Percentiles rank a stretch among this genome's conserved stretches.
phyloP scores from a whole-genome alignment of 1,140 invertebrate species.

The Cydia strobilella region DNA sequence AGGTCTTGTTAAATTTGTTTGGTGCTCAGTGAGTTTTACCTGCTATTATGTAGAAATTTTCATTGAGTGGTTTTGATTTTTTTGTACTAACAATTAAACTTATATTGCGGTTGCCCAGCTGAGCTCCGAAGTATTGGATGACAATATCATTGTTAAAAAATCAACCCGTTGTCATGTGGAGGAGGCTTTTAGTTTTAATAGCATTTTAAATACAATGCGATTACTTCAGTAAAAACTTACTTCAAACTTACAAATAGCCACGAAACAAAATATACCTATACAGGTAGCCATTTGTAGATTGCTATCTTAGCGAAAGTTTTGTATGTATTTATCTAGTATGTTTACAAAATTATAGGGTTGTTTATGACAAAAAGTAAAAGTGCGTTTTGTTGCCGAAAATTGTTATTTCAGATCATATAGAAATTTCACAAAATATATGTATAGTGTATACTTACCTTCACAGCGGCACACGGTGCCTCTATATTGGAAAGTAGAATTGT shows the following conservation, averaged over 20 bases:
- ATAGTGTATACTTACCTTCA: too few species aligned
- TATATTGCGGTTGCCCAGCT: slow-evolving; percentile 53
- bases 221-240: neutral
- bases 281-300: neutral
- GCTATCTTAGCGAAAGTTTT: slow-evolving; percentile 1
- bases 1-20: slow-evolving; percentile 47
- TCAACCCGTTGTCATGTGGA: slow-evolving; percentile 30
- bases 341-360: slow-evolving; percentile 2
- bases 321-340: neutral
- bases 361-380: neutral
- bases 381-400: neutral
- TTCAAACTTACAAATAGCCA: neutral
- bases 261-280: neutral
- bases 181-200: neutral
- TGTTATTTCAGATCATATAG: neutral
- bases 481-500: too few species aligned
- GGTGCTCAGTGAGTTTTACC: slow-evolving; percentile 50
- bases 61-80: slow-evolving; percentile 59
- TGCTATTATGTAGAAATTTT: slow-evolving; percentile 66
- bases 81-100: slow-evolving; percentile 59
- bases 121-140: slow-evolving; percentile 53
- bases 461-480: too few species aligned
- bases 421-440: neutral
- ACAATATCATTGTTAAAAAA: slow-evolving; percentile 57
- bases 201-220: neutral